A percentile compares a stretch with the other conserved stretches of the same genome.
Conservation (phyloP, 2,113 vertebrate genomes). For the Lota lota region DNA sequence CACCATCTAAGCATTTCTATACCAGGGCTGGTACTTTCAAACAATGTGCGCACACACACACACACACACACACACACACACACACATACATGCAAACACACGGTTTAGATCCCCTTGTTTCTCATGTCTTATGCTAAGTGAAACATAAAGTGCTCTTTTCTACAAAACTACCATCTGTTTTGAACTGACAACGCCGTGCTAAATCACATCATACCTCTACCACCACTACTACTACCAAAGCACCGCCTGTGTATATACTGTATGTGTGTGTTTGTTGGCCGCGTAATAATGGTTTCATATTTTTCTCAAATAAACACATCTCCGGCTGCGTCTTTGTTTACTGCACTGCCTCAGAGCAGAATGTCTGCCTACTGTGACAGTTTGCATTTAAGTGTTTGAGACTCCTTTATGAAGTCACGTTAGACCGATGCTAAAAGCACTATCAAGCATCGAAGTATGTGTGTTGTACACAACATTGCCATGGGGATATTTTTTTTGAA, state of each 20-base stretch:
- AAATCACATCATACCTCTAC: no score
- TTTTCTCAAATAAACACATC: conserved; percentile 58
- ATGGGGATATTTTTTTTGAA: no score
- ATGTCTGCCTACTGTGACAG: conserved; percentile 28
- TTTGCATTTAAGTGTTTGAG: not conserved
- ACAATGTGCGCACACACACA: not conserved
- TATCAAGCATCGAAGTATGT: not conserved
- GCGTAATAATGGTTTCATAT: conserved; percentile 56
- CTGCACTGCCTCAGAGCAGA: conserved; percentile 8
- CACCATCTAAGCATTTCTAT: not conserved
- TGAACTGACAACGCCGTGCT: no score
- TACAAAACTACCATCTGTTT: no score
- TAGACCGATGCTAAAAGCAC: no score
- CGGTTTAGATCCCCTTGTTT: no score
- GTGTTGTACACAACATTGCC: not conserved
- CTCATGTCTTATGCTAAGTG: no score
- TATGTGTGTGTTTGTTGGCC: conserved; percentile 49
- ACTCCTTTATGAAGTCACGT: no score
- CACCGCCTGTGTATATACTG: conserved; percentile 12
- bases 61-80: conserved; percentile 2
- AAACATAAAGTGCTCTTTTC: no score
- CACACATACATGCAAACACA: not conserved
- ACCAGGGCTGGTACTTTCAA: no score
- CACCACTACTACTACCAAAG: no score
- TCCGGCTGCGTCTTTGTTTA: conserved; percentile 66